Percentiles rank a stretch among this genome's conserved stretches.
Conservation (phyloP, 2,797 vertebrate species). For the Carcharodon carcharias region DNA sequence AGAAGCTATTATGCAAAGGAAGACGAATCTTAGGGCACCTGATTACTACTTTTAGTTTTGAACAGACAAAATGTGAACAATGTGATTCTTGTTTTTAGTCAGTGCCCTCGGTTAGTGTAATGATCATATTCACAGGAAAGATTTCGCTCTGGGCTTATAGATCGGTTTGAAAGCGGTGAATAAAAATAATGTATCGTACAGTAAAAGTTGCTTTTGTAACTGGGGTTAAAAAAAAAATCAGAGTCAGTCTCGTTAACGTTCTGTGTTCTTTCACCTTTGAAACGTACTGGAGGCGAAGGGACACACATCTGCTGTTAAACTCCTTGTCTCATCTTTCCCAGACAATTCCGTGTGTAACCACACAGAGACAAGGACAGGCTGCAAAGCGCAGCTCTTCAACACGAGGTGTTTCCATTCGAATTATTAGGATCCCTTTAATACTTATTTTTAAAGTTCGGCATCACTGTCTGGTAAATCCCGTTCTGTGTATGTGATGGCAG, state of each 20-base stretch:
- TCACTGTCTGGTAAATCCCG: no score
- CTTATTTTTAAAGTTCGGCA: background rate
- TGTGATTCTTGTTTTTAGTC: background rate
- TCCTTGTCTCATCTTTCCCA: background rate
- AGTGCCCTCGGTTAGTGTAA: background rate
- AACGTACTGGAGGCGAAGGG: background rate
- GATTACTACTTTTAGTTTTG: background rate
- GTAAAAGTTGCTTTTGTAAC: background rate
- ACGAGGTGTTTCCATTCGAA: background rate
- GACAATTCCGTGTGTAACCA: background rate
- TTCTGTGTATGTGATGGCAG: background rate
- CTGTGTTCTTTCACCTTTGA: background rate
- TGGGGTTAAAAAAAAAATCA: background rate
- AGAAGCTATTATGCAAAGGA: slow-evolving; percentile 52
- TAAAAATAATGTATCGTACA: background rate
- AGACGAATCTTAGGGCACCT: slow-evolving; percentile 57
- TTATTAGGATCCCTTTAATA: background rate
- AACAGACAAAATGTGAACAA: background rate
- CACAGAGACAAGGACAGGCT: background rate
- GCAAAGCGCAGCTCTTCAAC: background rate
- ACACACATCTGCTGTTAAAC: background rate
- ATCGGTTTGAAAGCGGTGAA: background rate
- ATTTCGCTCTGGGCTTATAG: background rate
- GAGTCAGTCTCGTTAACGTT: background rate
- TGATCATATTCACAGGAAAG: background rate